Evolutionary conservation across 30 jellyfish, hydroid and myxozoan species (phyloP), one percentile per base, ranked within the genome.

Genomic region (Rhopilema esculentum): DNA sequence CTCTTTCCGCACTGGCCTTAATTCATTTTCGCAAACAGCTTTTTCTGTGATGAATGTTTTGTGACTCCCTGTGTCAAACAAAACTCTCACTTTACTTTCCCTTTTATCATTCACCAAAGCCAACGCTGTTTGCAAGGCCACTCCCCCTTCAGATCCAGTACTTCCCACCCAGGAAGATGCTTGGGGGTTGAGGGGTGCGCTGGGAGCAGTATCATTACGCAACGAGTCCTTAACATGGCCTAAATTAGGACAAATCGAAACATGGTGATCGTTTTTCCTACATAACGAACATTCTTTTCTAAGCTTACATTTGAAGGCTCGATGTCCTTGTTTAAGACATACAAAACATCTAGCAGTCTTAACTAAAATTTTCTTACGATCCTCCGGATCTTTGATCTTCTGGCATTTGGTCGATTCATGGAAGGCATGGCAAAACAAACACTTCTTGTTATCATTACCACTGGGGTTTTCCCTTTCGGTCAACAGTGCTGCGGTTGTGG

Each of bases 71-170:
- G 88, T 53, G 53, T 86, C 89, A 27, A 86, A 86, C 57, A 86
- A 25, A 12, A 74, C 95, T 75, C 95, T 75, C 89, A 86, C 73
- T 16, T 66, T 86, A n/a, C 77, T 49, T 73, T 86, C 89, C 27
- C 57, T 75, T 27, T 57, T 77, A 52, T 83, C 89, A 61, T 86
- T 49, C 84, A 75, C 89, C 57, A n/a, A 63, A 22, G 95, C 95
- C 63, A 74, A 86, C 78, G 89, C 95, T 20, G 93, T 72, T 31
- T 72, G 95, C 85, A 86, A 62, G 78, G 95, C 95, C 75, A 86
- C 84, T 4, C 80, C 77, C 89, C 95, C 89, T 65, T 77, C 95
- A 23, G 81, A 80, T 8, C 90, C 72, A 31, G 90, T 80, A 40
- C 66, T 63, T 66, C 80, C 90, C 17, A 66, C 90, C 90, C 90